phyloP scores from a whole-genome alignment of 2,797 vertebrate genomes.

The Percopsis omiscomaycus region DNA sequence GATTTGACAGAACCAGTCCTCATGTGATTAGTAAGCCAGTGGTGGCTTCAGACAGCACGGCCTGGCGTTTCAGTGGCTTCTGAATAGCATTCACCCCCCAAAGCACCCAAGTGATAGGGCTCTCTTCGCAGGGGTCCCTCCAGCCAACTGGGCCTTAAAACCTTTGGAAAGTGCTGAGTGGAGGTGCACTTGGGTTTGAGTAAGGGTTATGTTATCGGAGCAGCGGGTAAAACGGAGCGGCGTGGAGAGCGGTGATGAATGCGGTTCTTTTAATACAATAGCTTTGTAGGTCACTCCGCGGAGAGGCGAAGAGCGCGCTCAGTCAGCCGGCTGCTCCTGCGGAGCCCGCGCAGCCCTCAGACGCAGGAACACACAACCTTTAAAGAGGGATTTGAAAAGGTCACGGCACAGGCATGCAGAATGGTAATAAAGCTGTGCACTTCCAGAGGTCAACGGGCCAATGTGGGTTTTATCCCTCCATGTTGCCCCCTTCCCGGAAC shows the following conservation, averaged over 20 bases:
- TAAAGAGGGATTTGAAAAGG: slow-evolving; percentile 80
- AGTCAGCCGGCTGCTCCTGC: slow-evolving; percentile 59
- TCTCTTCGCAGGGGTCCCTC: slow-evolving; percentile 56
- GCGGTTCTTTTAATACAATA: slow-evolving; percentile 77
- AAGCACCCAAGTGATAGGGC: slow-evolving; percentile 49
- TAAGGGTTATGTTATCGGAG: slow-evolving; percentile 55
- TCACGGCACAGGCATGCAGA: slow-evolving; percentile 71
- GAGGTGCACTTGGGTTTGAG: slow-evolving; percentile 62
- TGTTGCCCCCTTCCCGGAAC: slow-evolving; percentile 8
- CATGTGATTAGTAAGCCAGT: slow-evolving; percentile 16
- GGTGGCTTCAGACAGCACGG: slow-evolving; percentile 32
- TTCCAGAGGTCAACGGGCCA: slow-evolving; percentile 68
- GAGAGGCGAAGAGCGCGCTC: slow-evolving; percentile 59
- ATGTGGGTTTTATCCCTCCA: slow-evolving; percentile 51
- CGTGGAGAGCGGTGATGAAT: slow-evolving; percentile 71
- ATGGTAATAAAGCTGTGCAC: slow-evolving; percentile 69
- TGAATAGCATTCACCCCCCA: slow-evolving; percentile 62
- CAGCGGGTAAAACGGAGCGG: slow-evolving; percentile 53
- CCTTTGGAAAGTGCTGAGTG: slow-evolving; percentile 63
- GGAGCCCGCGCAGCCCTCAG: slow-evolving; percentile 58
- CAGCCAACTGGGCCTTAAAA: slow-evolving; percentile 59
- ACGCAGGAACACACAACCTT: slow-evolving; percentile 71
- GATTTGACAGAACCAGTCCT: background rate
- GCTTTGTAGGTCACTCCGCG: slow-evolving; percentile 74
- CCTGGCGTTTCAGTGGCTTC: slow-evolving; percentile 34